Base-by-base conservation (phyloP, 2,797 vertebrate species). In the Diceros bicornis region DNA sequence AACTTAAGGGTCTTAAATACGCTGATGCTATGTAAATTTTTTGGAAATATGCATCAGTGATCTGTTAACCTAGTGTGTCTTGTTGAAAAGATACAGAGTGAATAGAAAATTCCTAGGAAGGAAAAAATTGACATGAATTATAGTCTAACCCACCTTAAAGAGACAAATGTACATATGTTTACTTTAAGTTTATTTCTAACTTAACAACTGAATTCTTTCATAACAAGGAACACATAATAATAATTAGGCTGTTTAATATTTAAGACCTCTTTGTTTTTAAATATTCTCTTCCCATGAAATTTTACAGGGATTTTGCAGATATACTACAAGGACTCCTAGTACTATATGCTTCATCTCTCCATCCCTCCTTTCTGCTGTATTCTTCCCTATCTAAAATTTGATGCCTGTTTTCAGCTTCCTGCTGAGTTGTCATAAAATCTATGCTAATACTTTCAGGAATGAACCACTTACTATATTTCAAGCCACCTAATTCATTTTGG, bases 1-100 rank as follows among this genome's bases (percentile, higher is more conserved):
- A 96, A 50, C 72, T 91, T 78, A 86, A 93, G 11, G 23, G 14
- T 75, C 81, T 82, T 62, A 96, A 92, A 69, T 57, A 44, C 4
- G 27, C 52, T 83, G 89, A 91, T 62, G 29, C 50, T 27, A 47
- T 41, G 74, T 59, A 88, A 81, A 50, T 14, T 59, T 59, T 32
- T 57, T 50, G 91, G 34, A 85, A 93, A 64, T 74, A 77, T 12
- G 13, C 8, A 59, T 71, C 23, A n/a, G 7, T 74, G 18, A 5
- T 44, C 23, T 86, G 7, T 77, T 96, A 61, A 66, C 50, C 62
- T 62, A 55, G 4, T 52, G 11, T 32, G 27, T 83, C 59, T 89
- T 69, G 1, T 52, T 78, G 18, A 83, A 77, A 91, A 90, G 17
- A 77, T 78, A 11, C 62, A 52, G 9, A 91, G 17, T 81, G 14